These are phyloP conservation scores for Schizothorax lantsangensis DNA, from an alignment of 2,797 vertebrate species.

Conservation along the genomic window DNA sequence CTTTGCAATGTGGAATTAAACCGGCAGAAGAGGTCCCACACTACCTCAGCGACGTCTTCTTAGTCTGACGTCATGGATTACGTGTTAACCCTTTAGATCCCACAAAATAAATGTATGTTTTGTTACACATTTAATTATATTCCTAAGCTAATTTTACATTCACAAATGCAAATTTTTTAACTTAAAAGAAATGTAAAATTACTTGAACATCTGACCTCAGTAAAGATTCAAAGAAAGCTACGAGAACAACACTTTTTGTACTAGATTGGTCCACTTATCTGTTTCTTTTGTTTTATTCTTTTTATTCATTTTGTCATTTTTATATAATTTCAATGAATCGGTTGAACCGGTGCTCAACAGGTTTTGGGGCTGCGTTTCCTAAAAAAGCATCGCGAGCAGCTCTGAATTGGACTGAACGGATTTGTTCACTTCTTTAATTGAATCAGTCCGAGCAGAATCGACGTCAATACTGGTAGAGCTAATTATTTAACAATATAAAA, in stretches of 20 bases:
- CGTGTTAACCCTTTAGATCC: constrained; percentile 13
- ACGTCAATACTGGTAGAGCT: background rate
- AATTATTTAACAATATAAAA: background rate
- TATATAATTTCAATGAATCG: background rate
- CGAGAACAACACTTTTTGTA: background rate
- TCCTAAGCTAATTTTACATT: background rate
- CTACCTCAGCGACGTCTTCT: background rate
- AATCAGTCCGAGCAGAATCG: no score
- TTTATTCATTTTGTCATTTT: background rate
- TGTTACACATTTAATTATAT: background rate
- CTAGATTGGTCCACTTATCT: background rate
- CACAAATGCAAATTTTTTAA: background rate
- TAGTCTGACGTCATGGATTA: constrained; percentile 19
- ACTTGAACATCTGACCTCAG: background rate
- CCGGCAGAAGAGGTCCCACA: background rate
- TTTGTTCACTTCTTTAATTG: no score
- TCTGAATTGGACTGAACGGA: no score
- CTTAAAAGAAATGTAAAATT: background rate
- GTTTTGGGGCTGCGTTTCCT: no score
- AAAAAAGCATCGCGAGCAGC: no score
- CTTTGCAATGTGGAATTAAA: background rate
- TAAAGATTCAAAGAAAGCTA: background rate
- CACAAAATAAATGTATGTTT: background rate
- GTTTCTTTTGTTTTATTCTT: background rate
- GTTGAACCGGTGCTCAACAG: background rate